phyloP scores from a whole-genome alignment of 1,140 invertebrate genomes.

The Drosophila varians region DNA sequence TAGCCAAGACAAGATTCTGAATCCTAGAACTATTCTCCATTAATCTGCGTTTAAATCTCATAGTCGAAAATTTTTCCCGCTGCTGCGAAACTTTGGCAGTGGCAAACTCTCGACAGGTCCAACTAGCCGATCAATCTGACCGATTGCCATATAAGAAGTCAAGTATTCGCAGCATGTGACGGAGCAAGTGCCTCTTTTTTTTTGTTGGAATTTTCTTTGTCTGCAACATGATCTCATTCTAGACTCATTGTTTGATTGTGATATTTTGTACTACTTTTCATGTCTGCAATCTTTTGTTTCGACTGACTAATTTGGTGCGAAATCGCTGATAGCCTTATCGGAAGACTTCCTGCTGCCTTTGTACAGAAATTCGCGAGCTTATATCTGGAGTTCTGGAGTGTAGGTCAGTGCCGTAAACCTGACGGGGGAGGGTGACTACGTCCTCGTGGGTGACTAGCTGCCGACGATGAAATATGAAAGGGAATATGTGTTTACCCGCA shows the following conservation, averaged over 20 bases:
- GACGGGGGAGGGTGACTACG: not conserved
- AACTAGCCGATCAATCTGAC: constrained; percentile 2
- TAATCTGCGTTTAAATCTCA: too few relatives aligned
- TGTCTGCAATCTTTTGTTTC: constrained; percentile 18
- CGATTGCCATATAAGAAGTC: constrained; percentile 8
- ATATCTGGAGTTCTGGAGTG: not conserved
- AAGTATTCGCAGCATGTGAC: not conserved
- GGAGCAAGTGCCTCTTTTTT: constrained; percentile 3
- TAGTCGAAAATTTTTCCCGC: too few relatives aligned
- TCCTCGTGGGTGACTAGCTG: constrained; percentile 4
- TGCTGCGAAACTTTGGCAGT: too few relatives aligned
- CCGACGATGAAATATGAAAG: constrained; percentile 55
- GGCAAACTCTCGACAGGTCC: constrained; percentile 18
- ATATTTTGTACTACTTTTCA: not conserved
- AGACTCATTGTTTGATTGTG: not conserved
- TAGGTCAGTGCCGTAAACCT: constrained; percentile 35
- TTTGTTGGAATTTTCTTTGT: not conserved
- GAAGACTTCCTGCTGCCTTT: constrained; percentile 11
- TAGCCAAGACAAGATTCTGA: too few relatives aligned
- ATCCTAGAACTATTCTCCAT: too few relatives aligned
- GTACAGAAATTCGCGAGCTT: not conserved
- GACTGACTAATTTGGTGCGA: constrained; percentile 15
- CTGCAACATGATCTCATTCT: not conserved
- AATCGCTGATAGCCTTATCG: constrained; percentile 12
- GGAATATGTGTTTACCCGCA: not conserved